Evolutionary conservation across 2,888 invertebrate species (phyloP), one percentile per base, ranked within the genome.

Genomic region (Philaethria dido): DNA sequence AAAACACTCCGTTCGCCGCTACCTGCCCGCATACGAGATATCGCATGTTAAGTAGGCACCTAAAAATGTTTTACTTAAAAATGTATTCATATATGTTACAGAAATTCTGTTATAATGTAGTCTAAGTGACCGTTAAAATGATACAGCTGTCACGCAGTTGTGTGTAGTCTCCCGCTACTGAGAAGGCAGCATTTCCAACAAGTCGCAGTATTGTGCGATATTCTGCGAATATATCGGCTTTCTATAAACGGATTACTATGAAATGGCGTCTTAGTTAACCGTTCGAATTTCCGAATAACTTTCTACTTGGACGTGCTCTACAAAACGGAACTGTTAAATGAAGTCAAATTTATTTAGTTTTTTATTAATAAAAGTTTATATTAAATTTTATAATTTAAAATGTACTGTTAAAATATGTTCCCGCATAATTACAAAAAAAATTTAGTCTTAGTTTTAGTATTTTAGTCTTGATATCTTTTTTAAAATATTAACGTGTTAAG

Each of bases 171-270:
- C 14, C 20, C 69, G 65, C 55, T 76, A 74, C 78, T 68, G 66
- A 70, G 76, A 76, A 77, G 69, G 73, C 72, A 62, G 69, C 60
- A 64, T 66, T 77, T 77, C 77, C 67, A 72, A 70, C 65, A 66
- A 72, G 50, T 66, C 64, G 60, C 66, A 45, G 62, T 62, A 68
- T 70, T 68, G 68, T 68, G 62, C 68, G 64, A 22, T 25, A 64
- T 72, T 72, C 70, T 44, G 62, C 59, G 72, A 68, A 72, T 62
- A 13, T 52, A 60, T 66, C 70, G 45, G 70, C 70, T 72, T 70
- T 72, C 72, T 72, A 72, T 66, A 70, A 64, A 64, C 72, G 59
- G 62, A 60, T 70, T 70, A 68, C 66, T 55, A 63, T 69, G 67
- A 66, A 72, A 47, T 66, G 64, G 66, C 55, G 64, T 69, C 69